Evolutionary conservation across 2,113 vertebrate genomes (phyloP), one percentile per base, ranked within the genome.

Genomic region (Lanius collurio): DNA sequence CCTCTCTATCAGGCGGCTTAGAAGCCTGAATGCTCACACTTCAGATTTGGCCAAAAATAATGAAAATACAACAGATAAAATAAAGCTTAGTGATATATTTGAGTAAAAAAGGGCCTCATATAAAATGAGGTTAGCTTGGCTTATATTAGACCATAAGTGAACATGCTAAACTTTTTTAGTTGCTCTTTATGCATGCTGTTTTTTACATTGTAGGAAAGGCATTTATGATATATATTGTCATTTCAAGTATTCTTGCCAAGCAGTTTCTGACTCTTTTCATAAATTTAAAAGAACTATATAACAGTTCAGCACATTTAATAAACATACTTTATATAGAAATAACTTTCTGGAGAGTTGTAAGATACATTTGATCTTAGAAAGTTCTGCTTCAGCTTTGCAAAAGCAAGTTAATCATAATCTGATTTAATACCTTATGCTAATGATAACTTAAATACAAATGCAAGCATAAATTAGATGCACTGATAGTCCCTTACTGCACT

Each of bases 271-370:
- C 96, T 49, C 52, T 95, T 98, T 97, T 96, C 90, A 97, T 98
- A 98, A 98, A 98, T 98, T 97, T 97, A 94, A 95, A 96, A 83
- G 73, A 90, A 87, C 77, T 81, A 75, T 96, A 80, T 96, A 97
- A 96, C 91, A 97, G 79, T 95, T 95, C 88, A 96, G 78, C 95
- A 97, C 92, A 90, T 97, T 97, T 94, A 97, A 95, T 97, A 98
- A 98, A 98, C 97, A 98, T 86, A 96, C 97, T 98, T 98, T 97
- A 98, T 97, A 97, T 95, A 97, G 97, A 98, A 97, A 97, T 96
- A 97, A 97, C 92, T 97, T 97, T 95, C 94, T 96, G 95, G 97
- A 97, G 95, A 97, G 96, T 96, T 92, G 83, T 83, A 87, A 95
- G 93, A 94, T 94, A 88, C 65, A 95, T 94, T 98, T 98, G 97